Evolutionary conservation across 2,888 invertebrate species (phyloP).

Genomic region (Taphrorychus bicolor): DNA sequence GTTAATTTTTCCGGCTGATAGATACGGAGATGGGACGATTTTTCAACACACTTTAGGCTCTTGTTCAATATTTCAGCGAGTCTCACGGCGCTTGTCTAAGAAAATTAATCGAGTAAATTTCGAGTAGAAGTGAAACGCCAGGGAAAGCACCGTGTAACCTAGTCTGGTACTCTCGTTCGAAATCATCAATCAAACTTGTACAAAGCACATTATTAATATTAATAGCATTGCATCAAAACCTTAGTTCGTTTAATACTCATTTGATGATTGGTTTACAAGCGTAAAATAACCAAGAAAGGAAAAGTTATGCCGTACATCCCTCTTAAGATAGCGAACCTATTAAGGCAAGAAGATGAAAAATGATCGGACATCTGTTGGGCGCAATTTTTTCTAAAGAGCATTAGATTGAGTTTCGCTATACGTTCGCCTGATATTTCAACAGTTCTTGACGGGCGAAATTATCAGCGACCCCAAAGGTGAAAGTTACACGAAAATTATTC

Average conservation of each 20-base stretch:
- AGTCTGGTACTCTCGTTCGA: neutral
- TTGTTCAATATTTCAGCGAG: constrained; percentile 27
- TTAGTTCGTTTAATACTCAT: no score
- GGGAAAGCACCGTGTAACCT: neutral
- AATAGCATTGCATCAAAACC: neutral
- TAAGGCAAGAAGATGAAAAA: constrained; percentile 36
- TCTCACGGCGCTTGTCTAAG: constrained; percentile 25
- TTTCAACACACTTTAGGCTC: constrained; percentile 18
- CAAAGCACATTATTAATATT: neutral
- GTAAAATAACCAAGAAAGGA: no score
- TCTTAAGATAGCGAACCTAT: constrained; percentile 28
- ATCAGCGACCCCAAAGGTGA: neutral
- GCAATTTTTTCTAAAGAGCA: constrained; percentile 19
- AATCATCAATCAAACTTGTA: neutral
- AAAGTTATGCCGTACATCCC: constrained; percentile 7
- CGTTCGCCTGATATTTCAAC: neutral
- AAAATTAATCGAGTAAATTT: constrained; percentile 38
- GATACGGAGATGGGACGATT: constrained; percentile 17
- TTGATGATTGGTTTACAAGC: no score
- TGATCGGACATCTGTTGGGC: constrained; percentile 34
- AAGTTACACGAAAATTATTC: neutral
- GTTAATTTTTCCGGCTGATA: constrained; percentile 3
- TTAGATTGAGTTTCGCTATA: constrained; percentile 5
- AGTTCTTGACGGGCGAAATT: neutral
- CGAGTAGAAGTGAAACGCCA: constrained; percentile 22